Base-by-base conservation (phyloP, 2,888 invertebrate genomes). In the Lochmaea crataegi region DNA sequence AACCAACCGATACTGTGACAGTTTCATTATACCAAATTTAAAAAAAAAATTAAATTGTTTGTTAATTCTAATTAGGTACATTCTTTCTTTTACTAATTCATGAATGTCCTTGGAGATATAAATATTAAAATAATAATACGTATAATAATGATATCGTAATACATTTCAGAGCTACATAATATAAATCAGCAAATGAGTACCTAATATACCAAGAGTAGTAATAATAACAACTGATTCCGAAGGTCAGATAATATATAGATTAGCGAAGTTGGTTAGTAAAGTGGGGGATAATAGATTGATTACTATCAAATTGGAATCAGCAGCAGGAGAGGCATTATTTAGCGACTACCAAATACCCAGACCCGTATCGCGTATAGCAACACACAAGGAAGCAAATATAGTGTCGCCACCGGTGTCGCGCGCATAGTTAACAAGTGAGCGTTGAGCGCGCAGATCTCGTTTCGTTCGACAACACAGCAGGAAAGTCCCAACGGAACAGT, bases 351-450 rank as follows among this genome's bases (percentile, higher is more conserved):
- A 16, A 53, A 53, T 10, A 53, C 16, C 16, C 53, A 10, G 10
- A 9, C 10, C 10, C 18, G 16, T 53, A 53, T 16, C 18, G 57
- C 57, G 26, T 45, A 45, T 45, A 45, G 11, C 45, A 14, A 45
- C 45, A 10, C n/a, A 63, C 11, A 32, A 61, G 61, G 18, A 63
- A 41, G 42, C 45, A 63, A 18, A 63, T 63, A 42, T 63, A 42
- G 42, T 63, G 61, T 38, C 60, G 60, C 41, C 41, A 18, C 41
- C 42, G 16, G 18, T 63, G 61, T 45, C 45, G 42, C 61, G 61
- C 61, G 61, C 61, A 63, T 16, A 18, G 41, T 63, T 64, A 51
- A 67, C 61, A 65, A 72, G 72, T 67, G 76, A 66, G 61, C 53
- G 45, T 42, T 67, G 76, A 66, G 61, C 45, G 45, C 58, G 68